Evolutionary conservation across 2,888 invertebrate species (phyloP), one percentile per base, ranked within the genome.

Genomic region (Elegia similella): DNA sequence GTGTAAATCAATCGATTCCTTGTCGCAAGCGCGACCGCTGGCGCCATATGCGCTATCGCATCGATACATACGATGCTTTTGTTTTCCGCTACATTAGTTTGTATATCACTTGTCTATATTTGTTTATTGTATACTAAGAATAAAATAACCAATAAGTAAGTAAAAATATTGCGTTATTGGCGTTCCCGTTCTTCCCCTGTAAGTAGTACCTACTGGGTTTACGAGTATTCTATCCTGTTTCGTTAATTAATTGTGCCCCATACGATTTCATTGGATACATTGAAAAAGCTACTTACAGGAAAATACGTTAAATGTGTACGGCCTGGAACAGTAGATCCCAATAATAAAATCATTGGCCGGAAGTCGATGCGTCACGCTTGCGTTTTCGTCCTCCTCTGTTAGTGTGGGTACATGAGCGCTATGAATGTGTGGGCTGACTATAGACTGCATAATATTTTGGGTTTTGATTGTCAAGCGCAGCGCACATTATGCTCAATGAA

Each of bases 281-380:
- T 38, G 10, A 5, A 23, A 23, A 23, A 23, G 2, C 23, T 2
- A 3, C 12, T 38, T 12, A 12, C n/a, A 15, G 15, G 15, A 17
- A 43, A 43, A 15, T 43, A 16, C 43, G 42, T 42, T 16, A 47
- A 47, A 47, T 32, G 32, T 68, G 69, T 70, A 70, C 67, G 73
- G 70, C 71, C 69, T 75, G 69, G 66, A 75, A 82, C 80, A 80
- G 84, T 82, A 81, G 84, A 89, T 88, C 83, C 84, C 76, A 82
- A 64, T 87, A 86, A 85, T 89, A 88, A 88, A 88, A 86, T 83
- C 80, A 84, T 78, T 78, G 88, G 77, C 88, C 89, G 89, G 89
- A 89, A 89, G 88, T 88, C 74, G 86, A 86, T 90, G 88, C 88
- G 88, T 90, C 89, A 90, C 77, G 75, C 70, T 82, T 82, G 72